Base-by-base conservation (phyloP, 1,140 invertebrate genomes). In the Drosophila nebulosa region DNA sequence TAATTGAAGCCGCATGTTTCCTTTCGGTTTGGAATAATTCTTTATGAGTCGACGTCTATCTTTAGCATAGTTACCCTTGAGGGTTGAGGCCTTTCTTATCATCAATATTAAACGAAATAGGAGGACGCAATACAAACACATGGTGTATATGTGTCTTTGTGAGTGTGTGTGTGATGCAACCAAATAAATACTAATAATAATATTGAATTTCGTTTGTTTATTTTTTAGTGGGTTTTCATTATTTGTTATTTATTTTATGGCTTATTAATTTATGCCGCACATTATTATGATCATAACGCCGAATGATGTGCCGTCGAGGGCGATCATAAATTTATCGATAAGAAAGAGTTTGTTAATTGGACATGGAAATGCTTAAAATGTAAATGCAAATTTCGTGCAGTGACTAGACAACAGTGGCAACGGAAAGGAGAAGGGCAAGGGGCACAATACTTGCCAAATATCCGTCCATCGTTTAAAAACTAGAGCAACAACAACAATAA, bases 251-350 rank as follows among this genome's bases (percentile, higher is more conserved):
- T 73, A 59, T 58, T 74, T 59, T 60, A 74, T 67, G 50, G 39
- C 56, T 67, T 73, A 66, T 67, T 74, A 74, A 67, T 74, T 74
- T 74, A 74, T 74, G 52, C 71, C 63, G 67, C 71, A 74, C 24
- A 57, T 66, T 74, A 65, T 39, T 74, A 65, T 39, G 70, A 64
- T 52, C 53, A 27, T 55, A 46, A 58, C 39, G 39, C 39, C 39
- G 39, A 46, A 46, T 46, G 39, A 46, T 46, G 39, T 10, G 16
- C 16, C 14, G 14, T 42, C 14, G 16, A 21, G 6, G 39, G 16
- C 9, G 7, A 21, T 46, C 39, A 46, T 46, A 46, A 46, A 46
- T 46, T 58, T 51, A 52, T 52, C 55, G 56, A 51, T 58, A 72
- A 39, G 39, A 46, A 46, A 46, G 39, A 46, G 69, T 63, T 57